Evolutionary conservation across 1,140 invertebrate species (phyloP), one percentile per base, ranked within the genome.

Genomic region (Trialeurodes vaporariorum): DNA sequence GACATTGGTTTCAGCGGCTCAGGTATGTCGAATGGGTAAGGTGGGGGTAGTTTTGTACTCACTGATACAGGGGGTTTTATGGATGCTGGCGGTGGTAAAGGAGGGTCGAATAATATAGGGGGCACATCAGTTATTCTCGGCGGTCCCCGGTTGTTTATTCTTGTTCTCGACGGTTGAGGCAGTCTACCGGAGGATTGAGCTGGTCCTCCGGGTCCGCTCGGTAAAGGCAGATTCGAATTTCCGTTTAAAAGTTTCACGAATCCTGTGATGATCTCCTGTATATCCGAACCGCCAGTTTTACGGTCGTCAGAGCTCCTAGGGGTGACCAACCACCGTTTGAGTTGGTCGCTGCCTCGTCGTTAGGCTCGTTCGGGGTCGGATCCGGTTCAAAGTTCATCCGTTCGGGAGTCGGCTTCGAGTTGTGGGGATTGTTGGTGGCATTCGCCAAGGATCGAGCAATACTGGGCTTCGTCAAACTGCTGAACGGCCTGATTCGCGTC

Each of bases 101-200:
- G 80, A 1, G 82, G 79, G 72, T 91, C 87, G 68, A 89, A 86
- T 66, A 91, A 86, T 27, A 89, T 72, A 1, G 83, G 81, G 22
- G 88, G 86, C 1, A 88, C 79, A 72, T 92, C 90, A 0, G 88
- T 85, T 64, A 92, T 89, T 63, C 89, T 82, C 0, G 91, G 91
- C 0, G 92, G 92, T 1, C 92, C 92, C 61, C 93, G 80, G 75
- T 94, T 93, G 73, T 96, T 96, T 40, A 94, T 94, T 69, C 92
- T 84, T 0, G 82, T 83, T 59, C 85, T 79, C 67, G 80, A 70
- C 1, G 81, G 82, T 25, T 81, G 78, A n/a, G 78, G 79, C 1
- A 82, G 82, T 65, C 82, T 75, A 9, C 64, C 66, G 61, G 34
- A 71, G 61, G 34, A 67, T 5, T 5, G 17, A 17, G 5, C 34